phyloP scores from a whole-genome alignment of 2,797 vertebrate genomes.

The Sebastolobus alascanus region DNA sequence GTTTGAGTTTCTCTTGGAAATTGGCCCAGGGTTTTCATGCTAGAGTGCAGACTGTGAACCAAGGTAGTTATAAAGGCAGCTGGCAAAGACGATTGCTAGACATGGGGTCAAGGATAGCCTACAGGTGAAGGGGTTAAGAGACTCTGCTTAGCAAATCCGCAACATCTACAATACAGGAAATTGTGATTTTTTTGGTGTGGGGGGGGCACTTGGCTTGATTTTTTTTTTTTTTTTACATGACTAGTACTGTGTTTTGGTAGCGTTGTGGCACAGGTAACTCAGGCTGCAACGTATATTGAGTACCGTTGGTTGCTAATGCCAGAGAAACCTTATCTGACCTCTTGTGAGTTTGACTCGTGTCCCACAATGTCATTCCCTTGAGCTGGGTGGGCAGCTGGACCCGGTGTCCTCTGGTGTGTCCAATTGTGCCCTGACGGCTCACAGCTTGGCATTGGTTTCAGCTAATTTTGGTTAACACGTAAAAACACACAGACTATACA shows the following conservation, averaged over 20 bases:
- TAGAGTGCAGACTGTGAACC: neutral
- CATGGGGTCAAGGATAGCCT: neutral
- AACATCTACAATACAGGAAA: neutral
- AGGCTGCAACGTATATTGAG: neutral
- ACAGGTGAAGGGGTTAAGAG: too few relatives aligned
- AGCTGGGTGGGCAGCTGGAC: neutral
- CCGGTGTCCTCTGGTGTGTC: neutral
- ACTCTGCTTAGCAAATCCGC: neutral
- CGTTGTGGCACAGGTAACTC: neutral
- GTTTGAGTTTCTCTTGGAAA: neutral
- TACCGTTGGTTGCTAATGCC: neutral
- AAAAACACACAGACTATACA: neutral
- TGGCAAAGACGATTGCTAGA: neutral
- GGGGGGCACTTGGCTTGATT: neutral
- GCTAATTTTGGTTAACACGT: neutral
- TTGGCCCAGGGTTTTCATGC: neutral
- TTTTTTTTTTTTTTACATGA: neutral
- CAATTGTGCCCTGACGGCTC: neutral
- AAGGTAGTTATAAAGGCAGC: neutral
- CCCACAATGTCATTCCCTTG: neutral
- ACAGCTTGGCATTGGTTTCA: neutral
- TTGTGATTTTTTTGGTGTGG: neutral
- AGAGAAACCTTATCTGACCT: neutral
- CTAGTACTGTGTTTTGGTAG: neutral
- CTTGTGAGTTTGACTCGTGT: neutral